Base-by-base conservation (phyloP, 2,888 invertebrate genomes). In the Rosalia funebris region DNA sequence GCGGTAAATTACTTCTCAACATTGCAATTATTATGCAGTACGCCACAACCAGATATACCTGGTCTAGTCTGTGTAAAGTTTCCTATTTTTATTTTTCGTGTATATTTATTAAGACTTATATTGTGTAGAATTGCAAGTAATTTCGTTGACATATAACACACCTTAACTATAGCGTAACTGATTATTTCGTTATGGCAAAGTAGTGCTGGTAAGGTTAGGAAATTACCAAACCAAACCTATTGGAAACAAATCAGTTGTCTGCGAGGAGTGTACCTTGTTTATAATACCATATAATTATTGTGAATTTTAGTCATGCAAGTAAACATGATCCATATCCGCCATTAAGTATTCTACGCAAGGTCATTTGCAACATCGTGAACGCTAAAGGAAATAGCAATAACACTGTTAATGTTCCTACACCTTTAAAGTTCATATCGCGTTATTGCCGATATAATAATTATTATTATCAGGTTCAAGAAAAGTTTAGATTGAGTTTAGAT, bases 291-390 rank as follows among this genome's bases (percentile, higher is more conserved):
- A 44, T 20, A 17, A 14, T 39, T 19, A 50, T 48, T 48, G 37
- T 41, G 25, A 50, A 50, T 50, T 50, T 50, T 50, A 39, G 39
- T 50, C 50, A 39, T 50, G 50, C 50, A 50, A 50, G 39, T 41
- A 39, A 50, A 50, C 50, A 50, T 50, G 50, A 50, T 50, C 39
- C 39, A 50, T 50, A 50, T 50, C 50, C 25, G 39, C 50, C 39
- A 39, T 25, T 50, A 39, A n/a, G 50, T 16, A 50, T 39, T 48
- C 39, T 50, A 50, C 20, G 36, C 25, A 46, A 46, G 50, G 50
- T 50, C 39, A 39, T 15, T 39, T 25, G 16, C 25, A 50, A 25
- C 20, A 50, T 41, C 50, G 50, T 39, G 50, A 48, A 36, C 36
- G 48, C 48, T 37, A 36, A 48, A 48, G 48, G 48, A 48, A 37